phyloP scores from a whole-genome alignment of 2,797 vertebrate species.

The Clarias pachynema region DNA sequence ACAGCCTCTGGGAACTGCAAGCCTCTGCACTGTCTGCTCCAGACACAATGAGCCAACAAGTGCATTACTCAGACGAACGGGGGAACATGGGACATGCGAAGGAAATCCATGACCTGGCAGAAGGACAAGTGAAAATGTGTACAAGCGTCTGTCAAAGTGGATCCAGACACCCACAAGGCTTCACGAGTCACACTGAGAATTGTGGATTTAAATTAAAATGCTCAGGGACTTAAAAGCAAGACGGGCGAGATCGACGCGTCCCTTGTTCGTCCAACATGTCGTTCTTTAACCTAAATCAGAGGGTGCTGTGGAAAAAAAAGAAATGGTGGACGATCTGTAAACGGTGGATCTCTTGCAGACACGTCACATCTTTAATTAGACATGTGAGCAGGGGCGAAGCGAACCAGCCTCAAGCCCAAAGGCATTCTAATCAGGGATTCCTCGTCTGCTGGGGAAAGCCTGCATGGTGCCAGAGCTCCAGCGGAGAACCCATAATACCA shows the following conservation, averaged over 20 bases:
- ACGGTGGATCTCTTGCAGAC: slow-evolving; percentile 36
- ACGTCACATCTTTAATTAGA: slow-evolving; percentile 42
- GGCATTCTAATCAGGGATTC: slow-evolving; percentile 47
- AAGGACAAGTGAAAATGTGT: slow-evolving; percentile 5
- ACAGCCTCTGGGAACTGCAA: slow-evolving; percentile 37
- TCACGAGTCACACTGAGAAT: background rate
- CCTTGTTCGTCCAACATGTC: slow-evolving; percentile 4
- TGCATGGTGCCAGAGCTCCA: slow-evolving; percentile 41
- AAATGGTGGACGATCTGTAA: slow-evolving; percentile 21
- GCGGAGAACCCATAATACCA: slow-evolving; percentile 35
- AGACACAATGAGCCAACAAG: slow-evolving; percentile 37
- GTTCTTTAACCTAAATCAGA: slow-evolving; percentile 16
- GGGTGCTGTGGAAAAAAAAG: background rate
- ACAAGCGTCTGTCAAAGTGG: slow-evolving; percentile 8
- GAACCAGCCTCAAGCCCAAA: slow-evolving; percentile 33
- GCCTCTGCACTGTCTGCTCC: slow-evolving; percentile 22
- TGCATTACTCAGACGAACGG: slow-evolving; percentile 25
- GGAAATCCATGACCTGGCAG: slow-evolving; percentile 46
- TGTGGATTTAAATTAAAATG: background rate
- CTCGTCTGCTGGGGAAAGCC: slow-evolving; percentile 38
- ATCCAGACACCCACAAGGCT: slow-evolving; percentile 1
- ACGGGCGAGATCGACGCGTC: background rate
- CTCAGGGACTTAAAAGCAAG: background rate
- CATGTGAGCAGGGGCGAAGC: slow-evolving; percentile 18
- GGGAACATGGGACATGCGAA: slow-evolving; percentile 21